phyloP scores from a whole-genome alignment of 2,888 invertebrate genomes.

The Sarcophaga carnaria region DNA sequence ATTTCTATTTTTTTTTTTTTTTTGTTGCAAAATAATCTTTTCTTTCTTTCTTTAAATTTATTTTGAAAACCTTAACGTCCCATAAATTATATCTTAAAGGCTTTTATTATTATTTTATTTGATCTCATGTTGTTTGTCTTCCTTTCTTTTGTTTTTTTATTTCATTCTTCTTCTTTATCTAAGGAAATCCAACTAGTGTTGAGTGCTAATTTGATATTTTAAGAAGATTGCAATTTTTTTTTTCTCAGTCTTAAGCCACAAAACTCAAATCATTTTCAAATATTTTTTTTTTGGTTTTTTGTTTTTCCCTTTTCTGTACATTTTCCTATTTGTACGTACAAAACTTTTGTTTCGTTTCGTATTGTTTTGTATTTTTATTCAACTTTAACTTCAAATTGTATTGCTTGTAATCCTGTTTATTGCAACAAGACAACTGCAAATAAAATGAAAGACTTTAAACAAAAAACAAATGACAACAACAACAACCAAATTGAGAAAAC shows the following conservation, averaged over 20 bases:
- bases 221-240: not conserved
- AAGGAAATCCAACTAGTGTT: not conserved
- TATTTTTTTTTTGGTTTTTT: not conserved
- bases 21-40: too few species aligned
- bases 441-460: constrained; percentile 23
- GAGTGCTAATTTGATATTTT: not conserved
- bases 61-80: too few species aligned
- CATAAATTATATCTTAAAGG: not conserved
- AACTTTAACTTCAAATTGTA: constrained; percentile 15
- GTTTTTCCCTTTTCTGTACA: too few species aligned
- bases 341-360: not conserved
- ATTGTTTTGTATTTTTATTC: not conserved
- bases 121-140: not conserved
- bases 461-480: constrained; percentile 23
- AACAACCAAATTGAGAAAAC: not conserved
- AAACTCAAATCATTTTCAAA: not conserved
- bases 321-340: not conserved
- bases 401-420: constrained; percentile 49
- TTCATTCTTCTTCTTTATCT: not conserved
- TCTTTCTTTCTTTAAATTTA: too few species aligned
- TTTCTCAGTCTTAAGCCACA: not conserved
- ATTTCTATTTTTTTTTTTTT: too few species aligned
- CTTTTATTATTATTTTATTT: not conserved
- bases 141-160: not conserved
- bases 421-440: constrained; percentile 44